phyloP scores from a whole-genome alignment of 2,113 vertebrate species.

The Okapia johnstoni region DNA sequence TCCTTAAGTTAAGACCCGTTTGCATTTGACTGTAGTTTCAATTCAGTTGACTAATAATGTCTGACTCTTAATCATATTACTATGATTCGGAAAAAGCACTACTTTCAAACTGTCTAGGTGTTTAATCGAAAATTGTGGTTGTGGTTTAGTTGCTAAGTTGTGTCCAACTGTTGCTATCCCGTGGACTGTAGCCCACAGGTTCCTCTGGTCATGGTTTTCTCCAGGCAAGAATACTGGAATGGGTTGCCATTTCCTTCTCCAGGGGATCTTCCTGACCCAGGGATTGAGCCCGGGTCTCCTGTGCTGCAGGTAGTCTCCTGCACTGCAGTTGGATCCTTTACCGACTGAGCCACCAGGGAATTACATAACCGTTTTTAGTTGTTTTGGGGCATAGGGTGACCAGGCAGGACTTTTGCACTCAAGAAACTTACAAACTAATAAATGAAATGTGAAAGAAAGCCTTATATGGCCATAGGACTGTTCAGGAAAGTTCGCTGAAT shows the following conservation, averaged over 20 bases:
- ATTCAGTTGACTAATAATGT: background rate
- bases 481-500: background rate
- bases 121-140: background rate
- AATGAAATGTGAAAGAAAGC: background rate
- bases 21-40: background rate
- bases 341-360: background rate
- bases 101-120: background rate
- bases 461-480: background rate
- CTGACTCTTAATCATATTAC: background rate
- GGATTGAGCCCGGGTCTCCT: background rate
- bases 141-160: background rate
- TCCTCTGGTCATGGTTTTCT: background rate
- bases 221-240: background rate
- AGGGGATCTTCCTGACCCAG: background rate
- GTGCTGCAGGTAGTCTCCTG: background rate
- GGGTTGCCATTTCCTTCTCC: background rate
- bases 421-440: background rate
- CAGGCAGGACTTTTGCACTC: background rate
- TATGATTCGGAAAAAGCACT: background rate
- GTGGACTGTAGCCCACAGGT: background rate
- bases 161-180: background rate
- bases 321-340: background rate
- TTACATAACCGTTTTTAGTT: background rate
- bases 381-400: background rate
- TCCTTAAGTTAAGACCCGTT: background rate